These are phyloP conservation scores for Meloidogyne chitwoodi DNA, from an alignment of 1,140 invertebrate species.

Conservation along the genomic window DNA sequence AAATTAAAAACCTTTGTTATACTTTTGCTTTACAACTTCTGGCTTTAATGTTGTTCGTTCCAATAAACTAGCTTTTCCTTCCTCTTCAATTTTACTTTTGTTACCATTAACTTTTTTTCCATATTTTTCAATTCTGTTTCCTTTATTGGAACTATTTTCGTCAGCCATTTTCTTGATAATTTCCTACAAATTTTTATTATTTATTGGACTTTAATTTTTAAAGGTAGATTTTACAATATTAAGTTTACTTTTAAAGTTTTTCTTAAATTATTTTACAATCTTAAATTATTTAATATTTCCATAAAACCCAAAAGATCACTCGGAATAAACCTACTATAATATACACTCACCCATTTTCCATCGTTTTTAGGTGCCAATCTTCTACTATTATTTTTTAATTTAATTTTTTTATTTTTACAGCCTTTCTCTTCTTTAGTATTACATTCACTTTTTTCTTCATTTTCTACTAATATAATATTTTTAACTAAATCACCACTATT, in stretches of 20 bases:
- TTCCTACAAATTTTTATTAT: not conserved
- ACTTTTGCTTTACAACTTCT: not conserved
- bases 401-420: not conserved
- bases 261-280: no score
- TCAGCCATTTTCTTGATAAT: not conserved
- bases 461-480: constrained; percentile 13
- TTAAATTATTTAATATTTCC: no score
- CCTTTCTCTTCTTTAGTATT: not conserved
- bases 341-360: not conserved
- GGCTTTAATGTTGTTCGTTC: not conserved
- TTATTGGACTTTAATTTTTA: no score
- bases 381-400: not conserved
- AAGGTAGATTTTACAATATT: no score
- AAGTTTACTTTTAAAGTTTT: no score
- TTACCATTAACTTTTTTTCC: not conserved
- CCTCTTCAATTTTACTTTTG: not conserved
- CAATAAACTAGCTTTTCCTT: not conserved
- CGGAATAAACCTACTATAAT: not conserved
- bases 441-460: not conserved
- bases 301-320: no score
- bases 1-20: not conserved
- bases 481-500: constrained; percentile 22
- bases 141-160: not conserved
- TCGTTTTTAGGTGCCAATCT: not conserved
- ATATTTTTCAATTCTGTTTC: constrained; percentile 13